These are phyloP conservation scores for Glyphotaelius pellucidus DNA, from an alignment of 2,888 invertebrate species.

Conservation along the genomic window DNA sequence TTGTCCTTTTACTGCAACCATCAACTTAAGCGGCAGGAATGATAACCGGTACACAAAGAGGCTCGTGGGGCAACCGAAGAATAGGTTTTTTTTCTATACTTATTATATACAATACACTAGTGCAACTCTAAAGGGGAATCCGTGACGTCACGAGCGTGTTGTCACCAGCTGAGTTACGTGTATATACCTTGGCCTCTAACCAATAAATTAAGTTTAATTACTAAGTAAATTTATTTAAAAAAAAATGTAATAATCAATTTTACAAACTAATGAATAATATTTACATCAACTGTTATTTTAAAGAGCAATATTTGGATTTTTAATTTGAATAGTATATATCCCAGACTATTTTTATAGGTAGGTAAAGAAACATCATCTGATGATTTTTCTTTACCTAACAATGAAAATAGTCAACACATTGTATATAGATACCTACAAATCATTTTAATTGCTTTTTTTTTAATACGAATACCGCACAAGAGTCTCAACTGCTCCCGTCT, in stretches of 20 bases:
- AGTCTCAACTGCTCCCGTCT: too few species aligned
- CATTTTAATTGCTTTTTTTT: too few species aligned
- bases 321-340: not conserved
- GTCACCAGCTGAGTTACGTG: conserved; percentile 3
- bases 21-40: conserved; percentile 36
- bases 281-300: not conserved
- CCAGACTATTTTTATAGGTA: too few species aligned
- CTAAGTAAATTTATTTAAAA: too few species aligned
- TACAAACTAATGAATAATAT: too few species aligned
- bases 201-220: not conserved
- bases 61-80: conserved; percentile 57
- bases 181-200: not conserved
- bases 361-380: too few species aligned
- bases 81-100: conserved; percentile 42
- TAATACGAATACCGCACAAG: too few species aligned
- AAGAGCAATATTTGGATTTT: not conserved
- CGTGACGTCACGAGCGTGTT: conserved; percentile 60
- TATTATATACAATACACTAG: not conserved
- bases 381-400: not conserved
- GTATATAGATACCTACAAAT: too few species aligned
- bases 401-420: not conserved
- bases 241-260: too few species aligned
- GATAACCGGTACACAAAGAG: conserved; percentile 57
- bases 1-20: conserved; percentile 9
- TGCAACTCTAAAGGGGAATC: conserved; percentile 56